These are phyloP conservation scores for Sinelater perroti DNA, from an alignment of 2,888 invertebrate genomes.

Conservation along the genomic window DNA sequence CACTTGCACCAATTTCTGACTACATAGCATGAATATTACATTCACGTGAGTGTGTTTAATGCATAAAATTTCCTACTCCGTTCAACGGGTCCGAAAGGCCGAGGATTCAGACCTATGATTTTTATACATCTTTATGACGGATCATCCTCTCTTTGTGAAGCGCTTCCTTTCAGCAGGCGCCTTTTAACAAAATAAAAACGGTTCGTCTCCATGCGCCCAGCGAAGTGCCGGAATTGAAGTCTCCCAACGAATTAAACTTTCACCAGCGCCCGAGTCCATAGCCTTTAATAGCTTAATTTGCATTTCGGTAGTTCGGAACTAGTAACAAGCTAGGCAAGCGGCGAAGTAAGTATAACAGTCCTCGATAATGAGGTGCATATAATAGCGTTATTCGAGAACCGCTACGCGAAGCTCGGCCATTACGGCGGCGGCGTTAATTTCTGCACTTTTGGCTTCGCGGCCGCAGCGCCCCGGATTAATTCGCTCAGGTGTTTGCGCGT, in stretches of 20 bases:
- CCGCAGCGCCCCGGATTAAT: slow-evolving; percentile 43
- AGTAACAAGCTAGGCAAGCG: slow-evolving; percentile 33
- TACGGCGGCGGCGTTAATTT: slow-evolving; percentile 22
- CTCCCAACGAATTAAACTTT: slow-evolving; percentile 24
- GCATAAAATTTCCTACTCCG: no score
- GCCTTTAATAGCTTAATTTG: slow-evolving; percentile 23
- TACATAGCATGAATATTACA: no score
- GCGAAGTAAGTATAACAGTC: slow-evolving; percentile 29
- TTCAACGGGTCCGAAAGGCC: no score
- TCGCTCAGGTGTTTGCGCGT: slow-evolving; percentile 46
- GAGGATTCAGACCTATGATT: no score
- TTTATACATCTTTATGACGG: no score
- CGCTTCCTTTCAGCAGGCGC: no score
- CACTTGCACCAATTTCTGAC: no score
- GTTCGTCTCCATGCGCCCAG: no score
- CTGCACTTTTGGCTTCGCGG: slow-evolving; percentile 34
- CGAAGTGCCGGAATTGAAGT: background rate
- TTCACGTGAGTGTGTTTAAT: no score
- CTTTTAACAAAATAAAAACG: no score
- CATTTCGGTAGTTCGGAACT: slow-evolving; percentile 33
- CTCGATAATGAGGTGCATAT: slow-evolving; percentile 33
- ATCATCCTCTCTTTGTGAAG: no score
- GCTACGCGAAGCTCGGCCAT: slow-evolving; percentile 20
- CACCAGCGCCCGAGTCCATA: slow-evolving; percentile 1
- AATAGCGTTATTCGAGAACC: slow-evolving; percentile 29